Evolutionary conservation across 2,888 invertebrate species (phyloP), one percentile per base, ranked within the genome.

Genomic region (Micoletzkya japonica): DNA sequence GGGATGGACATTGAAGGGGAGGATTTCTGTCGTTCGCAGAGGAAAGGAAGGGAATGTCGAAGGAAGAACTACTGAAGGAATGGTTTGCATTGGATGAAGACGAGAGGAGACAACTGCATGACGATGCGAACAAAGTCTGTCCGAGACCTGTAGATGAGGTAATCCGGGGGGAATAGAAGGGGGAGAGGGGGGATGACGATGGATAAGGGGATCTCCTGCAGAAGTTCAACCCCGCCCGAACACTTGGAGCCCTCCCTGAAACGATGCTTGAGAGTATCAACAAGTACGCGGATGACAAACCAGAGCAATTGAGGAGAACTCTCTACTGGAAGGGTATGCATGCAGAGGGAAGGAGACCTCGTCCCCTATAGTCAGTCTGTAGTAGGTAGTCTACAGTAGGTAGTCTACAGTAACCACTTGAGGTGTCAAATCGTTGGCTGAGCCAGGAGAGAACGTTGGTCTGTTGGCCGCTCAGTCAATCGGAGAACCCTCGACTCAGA

Each of bases 401-500:
- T 39, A 39, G 37, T 6, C 28, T 69, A 71, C 24, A 10, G 4
- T 17, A 39, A 10, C 26, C 61, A 7, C 54, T 72, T 49, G n/a
- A 81, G 82, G 79, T 68, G 73, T 82, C 86, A 90, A 90, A 76
- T 90, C 93, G 0, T 87, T 93, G 82, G 92, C 91, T 30, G 90
- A 90, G 34, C 94, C 97, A 0, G 98, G 98, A 0, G 98, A 99
- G 87, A 92, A 96, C 0, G 98, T 99, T 0, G 96, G 96, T 2
- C 87, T 96, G 28, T 87, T 98, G 75, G 97, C 98, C 20, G 97
- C 97, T 1, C 97, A 97, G 88, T 95, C 95, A 0, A 92, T 99
- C 74, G 98, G 98, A 71, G 98, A 99, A 87, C 98, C 98, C 0
- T 97, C 97, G 1, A 99, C 98, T 72, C 98, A 99, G 89, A 98